phyloP scores from a whole-genome alignment of 2,888 invertebrate genomes.

The Imbricaverruca yamaguchii region DNA sequence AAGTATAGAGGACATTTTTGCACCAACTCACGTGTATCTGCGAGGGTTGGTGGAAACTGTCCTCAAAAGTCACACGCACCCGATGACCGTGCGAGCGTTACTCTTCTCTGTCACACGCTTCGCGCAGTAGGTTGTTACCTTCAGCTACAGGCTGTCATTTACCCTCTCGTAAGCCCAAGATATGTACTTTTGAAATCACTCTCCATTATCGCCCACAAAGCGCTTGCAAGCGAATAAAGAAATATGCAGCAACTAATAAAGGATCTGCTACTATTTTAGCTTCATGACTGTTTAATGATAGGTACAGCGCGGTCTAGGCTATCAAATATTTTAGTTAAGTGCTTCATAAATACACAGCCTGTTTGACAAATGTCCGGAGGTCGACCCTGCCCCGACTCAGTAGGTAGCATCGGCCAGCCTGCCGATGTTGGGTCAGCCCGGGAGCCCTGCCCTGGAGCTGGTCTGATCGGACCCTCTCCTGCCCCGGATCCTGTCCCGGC shows the following conservation, averaged over 20 bases:
- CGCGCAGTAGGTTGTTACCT: not conserved
- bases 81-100: too few relatives aligned
- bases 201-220: not conserved
- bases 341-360: not conserved
- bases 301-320: not conserved
- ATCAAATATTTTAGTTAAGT: slow-evolving; percentile 6
- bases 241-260: slow-evolving; percentile 4
- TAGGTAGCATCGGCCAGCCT: not conserved
- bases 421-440: not conserved
- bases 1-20: too few relatives aligned
- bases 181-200: slow-evolving; percentile 5
- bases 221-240: not conserved
- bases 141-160: not conserved
- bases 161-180: not conserved
- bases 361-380: not conserved
- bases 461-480: too few relatives aligned
- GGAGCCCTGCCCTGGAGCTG: too few relatives aligned
- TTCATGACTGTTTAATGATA: slow-evolving; percentile 11
- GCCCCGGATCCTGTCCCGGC: too few relatives aligned
- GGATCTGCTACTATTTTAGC: slow-evolving; percentile 11
- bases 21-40: too few relatives aligned
- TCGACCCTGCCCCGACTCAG: too few relatives aligned
- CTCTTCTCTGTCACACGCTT: too few relatives aligned
- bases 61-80: too few relatives aligned
- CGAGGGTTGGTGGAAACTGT: too few relatives aligned